Evolutionary conservation across 2,797 vertebrate species (phyloP), one percentile per base, ranked within the genome.

Genomic region (Emydoidea blandingii): DNA sequence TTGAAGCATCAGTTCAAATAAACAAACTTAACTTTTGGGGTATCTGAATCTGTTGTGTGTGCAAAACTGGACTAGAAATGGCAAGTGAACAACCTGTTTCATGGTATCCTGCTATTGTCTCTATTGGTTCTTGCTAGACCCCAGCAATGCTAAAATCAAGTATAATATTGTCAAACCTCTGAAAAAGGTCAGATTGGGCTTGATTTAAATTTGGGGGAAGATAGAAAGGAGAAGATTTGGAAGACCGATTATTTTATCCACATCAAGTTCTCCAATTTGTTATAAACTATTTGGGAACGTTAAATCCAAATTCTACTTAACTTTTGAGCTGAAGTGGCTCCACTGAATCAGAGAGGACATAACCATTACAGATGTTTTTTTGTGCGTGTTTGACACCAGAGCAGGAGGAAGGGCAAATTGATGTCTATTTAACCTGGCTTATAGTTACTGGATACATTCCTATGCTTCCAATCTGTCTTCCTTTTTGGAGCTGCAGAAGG

Each of bases 391-490:
- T 56, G 53, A 52, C 79, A 81, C 15, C n/a, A 25, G 23, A 56
- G 53, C 37, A 56, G 15, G 7, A 54, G 25, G 23, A 16, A 81
- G 79, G 79, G 37, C 15, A 41, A 81, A 37, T 3, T 81, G 79
- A 12, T 52, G 25, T 81, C 79, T 81, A 56, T 53, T 5, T 53
- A 56, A n/a, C 25, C n/a, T 54, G 25, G 79, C 79, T 81, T 8
- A 53, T 56, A n/a, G 23, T 56, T 81, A 53, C 52, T 41, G 68
- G n/a, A 29, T 25, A 81, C 3, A 25, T 3, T 12, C 54, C 25
- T 0, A 0, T 0, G 1, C n/a, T 74, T 74, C 84, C 41, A 0
- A 0, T n/a, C 41, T 79, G 37, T 90, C 91, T 93, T 95, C 92
- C 31, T 93, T 84, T 84, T 47, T 10, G 4, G 87, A 89, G 94